Conservation (phyloP, 2,888 invertebrate species). For the Xestia xanthographa region DNA sequence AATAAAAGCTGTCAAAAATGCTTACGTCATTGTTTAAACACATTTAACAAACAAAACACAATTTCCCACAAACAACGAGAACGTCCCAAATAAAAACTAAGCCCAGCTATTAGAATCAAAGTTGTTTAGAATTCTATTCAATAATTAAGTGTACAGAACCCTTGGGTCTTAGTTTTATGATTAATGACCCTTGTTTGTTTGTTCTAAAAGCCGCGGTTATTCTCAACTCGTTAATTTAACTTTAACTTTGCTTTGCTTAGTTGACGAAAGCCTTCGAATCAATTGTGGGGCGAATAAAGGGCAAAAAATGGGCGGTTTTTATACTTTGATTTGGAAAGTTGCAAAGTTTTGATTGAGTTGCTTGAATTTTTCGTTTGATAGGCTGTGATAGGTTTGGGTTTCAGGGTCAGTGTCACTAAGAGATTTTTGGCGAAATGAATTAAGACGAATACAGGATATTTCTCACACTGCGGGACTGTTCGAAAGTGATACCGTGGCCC, state of each 20-base stretch:
- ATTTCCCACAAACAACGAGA: conserved; percentile 7
- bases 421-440: not conserved
- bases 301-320: conserved; percentile 43
- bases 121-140: conserved; percentile 65
- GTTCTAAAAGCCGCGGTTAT: conserved; percentile 64
- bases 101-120: conserved; percentile 45
- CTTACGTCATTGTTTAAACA: not conserved
- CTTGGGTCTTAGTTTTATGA: conserved; percentile 69
- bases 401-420: not conserved
- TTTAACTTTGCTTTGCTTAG: conserved; percentile 63
- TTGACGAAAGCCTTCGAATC: conserved; percentile 65
- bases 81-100: conserved; percentile 33
- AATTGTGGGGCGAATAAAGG: conserved; percentile 55
- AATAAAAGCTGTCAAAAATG: not conserved
- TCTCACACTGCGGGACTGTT: too few species aligned
- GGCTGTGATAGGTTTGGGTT: conserved; percentile 15
- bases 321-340: conserved; percentile 28
- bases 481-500: too few species aligned
- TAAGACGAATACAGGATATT: not conserved
- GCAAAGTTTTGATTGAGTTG: conserved; percentile 46
- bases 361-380: conserved; percentile 21
- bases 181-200: conserved; percentile 74
- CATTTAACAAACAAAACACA: conserved; percentile 8
- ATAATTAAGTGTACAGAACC: conserved; percentile 72
- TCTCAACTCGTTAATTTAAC: conserved; percentile 72